Evolutionary conservation across 2,113 vertebrate species (phyloP), one percentile per base, ranked within the genome.

Genomic region (Oreochromis tanganicae): DNA sequence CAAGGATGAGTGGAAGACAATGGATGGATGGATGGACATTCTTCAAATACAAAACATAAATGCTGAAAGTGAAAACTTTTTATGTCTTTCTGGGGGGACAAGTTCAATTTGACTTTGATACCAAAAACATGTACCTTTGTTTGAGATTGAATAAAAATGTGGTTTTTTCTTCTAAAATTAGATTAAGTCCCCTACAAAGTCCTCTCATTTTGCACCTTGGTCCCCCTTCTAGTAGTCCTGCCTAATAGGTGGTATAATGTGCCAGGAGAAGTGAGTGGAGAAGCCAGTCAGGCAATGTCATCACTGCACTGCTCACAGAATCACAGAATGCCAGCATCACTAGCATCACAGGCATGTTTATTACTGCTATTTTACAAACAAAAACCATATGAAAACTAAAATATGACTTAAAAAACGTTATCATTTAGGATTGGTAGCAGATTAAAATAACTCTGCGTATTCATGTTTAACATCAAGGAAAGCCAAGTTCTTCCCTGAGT

Each of bases 21-120:
- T 36, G 59, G 5, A 63, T 63, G 32, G 32, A 12, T 63, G 17
- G 32, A 63, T 12, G 17, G 32, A 63, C 7, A 63, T 63, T 63
- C 17, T 63, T 63, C 32, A 66, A 38, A 66, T 71, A 24, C 36
- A 71, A 71, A 71, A 43, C n/a, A 24, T 43, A 71, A 43, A 71
- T 41, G 2, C n/a, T 71, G 12, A 41, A 71, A 71, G 12, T 41
- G n/a, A 43, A 41, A 41, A 43, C 12, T 24, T 41, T 43, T 71
- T 68, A 41, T 21, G 63, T 8, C 63, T 43, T 71, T 41, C 4
- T 41, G n/a, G 17, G n/a, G 66, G n/a, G 19, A 71, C 3, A 43
- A 14, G 36, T 43, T 71, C 4, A 71, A 43, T 43, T 24, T 71
- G 66, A 43, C n/a, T 43, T 71, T 71, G 66, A 71, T 71, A 2